phyloP scores from a whole-genome alignment of 2,797 vertebrate species.

The Spinus olivaceus region DNA sequence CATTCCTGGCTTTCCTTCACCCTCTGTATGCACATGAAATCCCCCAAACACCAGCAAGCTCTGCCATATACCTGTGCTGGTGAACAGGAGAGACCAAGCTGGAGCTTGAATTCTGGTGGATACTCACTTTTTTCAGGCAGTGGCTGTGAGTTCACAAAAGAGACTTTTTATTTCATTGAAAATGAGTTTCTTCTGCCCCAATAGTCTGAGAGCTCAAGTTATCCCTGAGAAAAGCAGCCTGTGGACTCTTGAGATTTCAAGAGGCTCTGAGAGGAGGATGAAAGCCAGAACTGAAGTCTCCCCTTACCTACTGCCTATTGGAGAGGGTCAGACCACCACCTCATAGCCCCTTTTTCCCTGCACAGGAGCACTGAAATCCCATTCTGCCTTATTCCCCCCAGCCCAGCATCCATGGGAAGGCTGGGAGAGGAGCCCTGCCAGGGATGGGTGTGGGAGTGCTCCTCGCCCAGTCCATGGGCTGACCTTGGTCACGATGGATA shows the following conservation, averaged over 20 bases:
- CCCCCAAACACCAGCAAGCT: not conserved
- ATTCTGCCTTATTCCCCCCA: rapidly evolving
- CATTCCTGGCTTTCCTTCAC: not conserved
- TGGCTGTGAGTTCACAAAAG: not conserved
- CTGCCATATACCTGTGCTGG: not conserved
- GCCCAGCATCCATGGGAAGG: rapidly evolving
- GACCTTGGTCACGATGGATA: rapidly evolving
- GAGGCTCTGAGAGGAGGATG: not conserved
- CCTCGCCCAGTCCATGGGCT: rapidly evolving
- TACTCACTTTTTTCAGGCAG: not conserved
- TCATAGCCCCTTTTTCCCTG: not conserved
- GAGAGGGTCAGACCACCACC: not conserved
- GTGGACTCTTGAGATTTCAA: not conserved
- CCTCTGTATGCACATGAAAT: not conserved
- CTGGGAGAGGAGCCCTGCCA: not conserved
- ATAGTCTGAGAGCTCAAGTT: not conserved
- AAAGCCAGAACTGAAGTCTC: not conserved
- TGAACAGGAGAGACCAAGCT: not conserved
- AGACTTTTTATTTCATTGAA: not conserved
- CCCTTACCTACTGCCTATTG: not conserved
- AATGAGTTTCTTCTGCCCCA: not conserved
- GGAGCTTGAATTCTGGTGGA: rapidly evolving
- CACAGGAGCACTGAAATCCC: not conserved
- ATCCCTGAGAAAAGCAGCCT: not conserved
- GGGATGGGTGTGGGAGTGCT: rapidly evolving